Conservation (phyloP, 1,140 invertebrate genomes). For the Atopsyche davidsoni region DNA sequence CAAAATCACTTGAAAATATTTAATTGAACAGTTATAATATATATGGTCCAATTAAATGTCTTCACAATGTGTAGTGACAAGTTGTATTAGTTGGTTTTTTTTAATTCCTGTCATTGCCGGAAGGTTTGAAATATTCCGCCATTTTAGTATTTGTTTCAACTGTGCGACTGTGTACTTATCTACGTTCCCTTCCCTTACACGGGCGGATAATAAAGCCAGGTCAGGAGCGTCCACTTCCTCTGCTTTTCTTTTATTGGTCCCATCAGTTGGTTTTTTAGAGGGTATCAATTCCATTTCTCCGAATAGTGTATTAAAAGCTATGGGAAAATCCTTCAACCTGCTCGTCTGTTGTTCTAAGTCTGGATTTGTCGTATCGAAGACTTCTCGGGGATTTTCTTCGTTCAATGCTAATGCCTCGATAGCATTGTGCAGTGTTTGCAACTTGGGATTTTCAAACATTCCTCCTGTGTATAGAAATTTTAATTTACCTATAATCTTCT, state of each 20-base stretch:
- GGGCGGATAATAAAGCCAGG: slow-evolving; percentile 11
- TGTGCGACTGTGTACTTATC: slow-evolving; percentile 22
- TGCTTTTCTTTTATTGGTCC: slow-evolving; percentile 8
- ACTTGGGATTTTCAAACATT: slow-evolving; percentile 26
- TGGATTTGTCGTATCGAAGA: slow-evolving; percentile 20
- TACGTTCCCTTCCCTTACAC: slow-evolving; percentile 7
- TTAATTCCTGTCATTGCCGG: slow-evolving; percentile 22
- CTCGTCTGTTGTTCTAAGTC: slow-evolving; percentile 16
- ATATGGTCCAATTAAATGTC: too few relatives aligned
- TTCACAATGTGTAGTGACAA: slow-evolving; percentile 16
- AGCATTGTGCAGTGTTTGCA: slow-evolving; percentile 21
- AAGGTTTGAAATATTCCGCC: slow-evolving; percentile 5
- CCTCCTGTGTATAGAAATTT: slow-evolving; percentile 13
- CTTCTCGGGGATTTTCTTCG: slow-evolving; percentile 6
- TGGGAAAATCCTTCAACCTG: slow-evolving; percentile 2
- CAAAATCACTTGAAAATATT: too few relatives aligned
- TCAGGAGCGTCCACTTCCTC: slow-evolving; percentile 4
- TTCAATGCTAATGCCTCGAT: slow-evolving; percentile 26
- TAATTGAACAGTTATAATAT: too few relatives aligned
- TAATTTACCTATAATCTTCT: slow-evolving; percentile 24
- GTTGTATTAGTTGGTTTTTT: slow-evolving; percentile 19
- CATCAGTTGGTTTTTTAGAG: slow-evolving; percentile 11
- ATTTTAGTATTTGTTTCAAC: slow-evolving; percentile 25
- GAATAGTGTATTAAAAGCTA: slow-evolving; percentile 7
- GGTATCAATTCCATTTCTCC: slow-evolving; percentile 17